Percentiles rank a stretch among this genome's conserved stretches.
Evolutionary conservation across 2,888 invertebrate genomes (phyloP).

Genomic region (Cylindroiulus punctatus): DNA sequence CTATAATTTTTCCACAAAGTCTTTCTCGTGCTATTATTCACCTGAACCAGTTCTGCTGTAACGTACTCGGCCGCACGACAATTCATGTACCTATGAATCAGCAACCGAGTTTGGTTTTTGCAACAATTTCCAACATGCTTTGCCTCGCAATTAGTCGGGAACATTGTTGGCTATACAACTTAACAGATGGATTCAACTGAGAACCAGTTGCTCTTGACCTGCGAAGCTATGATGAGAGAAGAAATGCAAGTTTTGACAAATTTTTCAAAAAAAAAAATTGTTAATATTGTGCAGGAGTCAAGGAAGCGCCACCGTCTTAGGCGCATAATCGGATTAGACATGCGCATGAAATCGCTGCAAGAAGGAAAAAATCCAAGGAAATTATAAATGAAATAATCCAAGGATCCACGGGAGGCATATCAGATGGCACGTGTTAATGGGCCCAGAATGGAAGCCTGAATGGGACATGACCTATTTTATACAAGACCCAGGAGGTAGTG

Average conservation of each 20-base stretch:
- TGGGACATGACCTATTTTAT: conserved; percentile 10
- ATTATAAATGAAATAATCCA: background rate
- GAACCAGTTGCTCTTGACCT: background rate
- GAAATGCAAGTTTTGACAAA: background rate
- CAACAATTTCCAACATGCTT: background rate
- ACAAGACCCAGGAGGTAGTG: background rate
- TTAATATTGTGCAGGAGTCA: background rate
- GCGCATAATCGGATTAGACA: background rate
- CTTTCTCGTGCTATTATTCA: background rate
- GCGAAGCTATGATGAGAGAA: background rate
- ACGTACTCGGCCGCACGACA: background rate
- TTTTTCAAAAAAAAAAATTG: background rate
- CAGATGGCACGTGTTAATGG: conserved; percentile 5
- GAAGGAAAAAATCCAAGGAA: too few species aligned
- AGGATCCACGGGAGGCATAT: background rate
- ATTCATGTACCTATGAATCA: conserved; percentile 17
- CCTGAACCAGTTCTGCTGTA: conserved; percentile 30
- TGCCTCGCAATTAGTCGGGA: background rate
- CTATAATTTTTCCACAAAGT: background rate
- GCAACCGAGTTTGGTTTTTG: background rate
- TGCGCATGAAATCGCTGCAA: background rate
- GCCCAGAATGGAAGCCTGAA: background rate
- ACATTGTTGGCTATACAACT: background rate
- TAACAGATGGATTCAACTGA: background rate
- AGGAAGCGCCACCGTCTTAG: background rate